A percentile compares a stretch with the other conserved stretches of the same genome.
Evolutionary conservation across 2,888 invertebrate species (phyloP).

Genomic region (Parochlus steinenii): DNA sequence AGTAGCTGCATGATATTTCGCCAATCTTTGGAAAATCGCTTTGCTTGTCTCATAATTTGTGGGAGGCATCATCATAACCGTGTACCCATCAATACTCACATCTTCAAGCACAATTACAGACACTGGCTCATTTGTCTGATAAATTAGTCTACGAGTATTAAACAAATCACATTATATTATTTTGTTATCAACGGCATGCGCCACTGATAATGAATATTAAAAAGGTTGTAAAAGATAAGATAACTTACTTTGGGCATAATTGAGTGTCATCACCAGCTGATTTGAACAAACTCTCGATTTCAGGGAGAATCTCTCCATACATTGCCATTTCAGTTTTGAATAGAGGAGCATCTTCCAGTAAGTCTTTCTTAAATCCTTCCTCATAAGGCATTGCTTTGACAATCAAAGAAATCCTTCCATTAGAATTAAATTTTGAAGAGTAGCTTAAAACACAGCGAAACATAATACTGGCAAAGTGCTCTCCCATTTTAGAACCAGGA

Average conservation of each 20-base stretch:
- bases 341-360: no score
- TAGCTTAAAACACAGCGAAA: no score
- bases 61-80: background rate
- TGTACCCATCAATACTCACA: constrained; percentile 1
- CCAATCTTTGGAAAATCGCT: background rate
- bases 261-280: background rate
- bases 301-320: constrained; percentile 4
- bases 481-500: background rate
- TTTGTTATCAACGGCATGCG: background rate
- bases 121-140: background rate
- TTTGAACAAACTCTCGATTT: background rate
- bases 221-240: background rate
- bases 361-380: no score
- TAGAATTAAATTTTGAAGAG: no score
- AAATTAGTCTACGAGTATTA: constrained; percentile 9
- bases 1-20: constrained; percentile 8
- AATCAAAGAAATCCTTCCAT: no score
- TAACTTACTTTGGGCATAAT: constrained; percentile 2
- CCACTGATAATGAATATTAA: background rate
- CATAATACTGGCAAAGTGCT: constrained; percentile 4
- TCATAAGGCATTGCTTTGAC: no score
- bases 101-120: constrained; percentile 5
- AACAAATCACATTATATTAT: no score
- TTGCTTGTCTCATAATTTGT: background rate
- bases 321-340: constrained; percentile 7